Evolutionary conservation across 2,888 invertebrate species (phyloP).

Genomic region (Cyrtodaria siliqua): DNA sequence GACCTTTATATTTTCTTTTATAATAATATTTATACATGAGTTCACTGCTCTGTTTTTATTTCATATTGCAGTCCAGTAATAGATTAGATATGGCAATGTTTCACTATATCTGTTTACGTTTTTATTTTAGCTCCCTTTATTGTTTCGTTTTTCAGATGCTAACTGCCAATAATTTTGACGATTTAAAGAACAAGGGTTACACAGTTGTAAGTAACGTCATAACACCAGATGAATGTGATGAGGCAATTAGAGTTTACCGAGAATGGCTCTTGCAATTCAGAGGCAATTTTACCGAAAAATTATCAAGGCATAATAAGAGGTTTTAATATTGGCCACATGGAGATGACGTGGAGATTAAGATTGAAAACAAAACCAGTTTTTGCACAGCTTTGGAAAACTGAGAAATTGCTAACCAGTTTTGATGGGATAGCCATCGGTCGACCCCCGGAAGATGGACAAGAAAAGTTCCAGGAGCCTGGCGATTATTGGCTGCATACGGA

Average conservation of each 20-base stretch:
- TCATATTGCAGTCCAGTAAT: no score
- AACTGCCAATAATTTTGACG: constrained; percentile 30
- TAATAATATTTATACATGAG: no score
- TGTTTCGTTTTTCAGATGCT: no score
- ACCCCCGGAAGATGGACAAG: constrained; percentile 68
- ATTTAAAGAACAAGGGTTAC: constrained; percentile 54
- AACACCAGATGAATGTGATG: constrained; percentile 44
- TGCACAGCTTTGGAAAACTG: constrained; percentile 70
- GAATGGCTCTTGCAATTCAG: constrained; percentile 46
- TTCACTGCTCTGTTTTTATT: no score
- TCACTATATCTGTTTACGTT: no score
- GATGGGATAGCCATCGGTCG: constrained; percentile 72
- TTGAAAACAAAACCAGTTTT: constrained; percentile 68
- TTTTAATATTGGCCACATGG: constrained; percentile 68
- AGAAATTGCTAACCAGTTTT: constrained; percentile 72
- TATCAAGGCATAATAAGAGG: constrained; percentile 54
- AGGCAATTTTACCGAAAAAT: neutral
- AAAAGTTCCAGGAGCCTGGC: constrained; percentile 29
- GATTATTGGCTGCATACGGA: constrained; percentile 57
- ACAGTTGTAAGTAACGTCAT: constrained; percentile 54
- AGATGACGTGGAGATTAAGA: constrained; percentile 67
- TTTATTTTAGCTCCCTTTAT: no score
- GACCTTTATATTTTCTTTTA: no score
- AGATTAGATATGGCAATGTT: no score
- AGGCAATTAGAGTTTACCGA: constrained; percentile 41